phyloP scores from a whole-genome alignment of 2,888 invertebrate genomes.

The Lepidochrysops patricia region DNA sequence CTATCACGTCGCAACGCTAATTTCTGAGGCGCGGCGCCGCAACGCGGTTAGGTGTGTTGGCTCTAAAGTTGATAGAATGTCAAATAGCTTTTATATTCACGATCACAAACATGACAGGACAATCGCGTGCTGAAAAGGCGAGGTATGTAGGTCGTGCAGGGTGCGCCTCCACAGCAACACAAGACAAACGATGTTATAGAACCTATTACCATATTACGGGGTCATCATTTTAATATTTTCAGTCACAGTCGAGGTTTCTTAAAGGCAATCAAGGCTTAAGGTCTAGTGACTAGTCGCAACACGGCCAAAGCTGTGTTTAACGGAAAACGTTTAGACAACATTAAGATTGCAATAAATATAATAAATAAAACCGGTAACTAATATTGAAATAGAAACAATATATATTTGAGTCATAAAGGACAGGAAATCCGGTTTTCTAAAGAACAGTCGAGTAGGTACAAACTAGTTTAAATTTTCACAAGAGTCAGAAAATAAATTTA shows the following conservation, averaged over 20 bases:
- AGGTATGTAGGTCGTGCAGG: conserved; percentile 5
- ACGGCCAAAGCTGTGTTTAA: not conserved
- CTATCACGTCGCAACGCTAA: too few species aligned
- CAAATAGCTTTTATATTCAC: not conserved
- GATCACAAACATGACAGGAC: not conserved
- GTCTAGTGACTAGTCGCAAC: too few species aligned
- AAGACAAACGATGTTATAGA: conserved; percentile 2
- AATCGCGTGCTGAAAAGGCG: conserved; percentile 7
- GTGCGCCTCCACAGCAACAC: not conserved
- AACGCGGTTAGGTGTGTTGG: too few species aligned
- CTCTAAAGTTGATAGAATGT: not conserved
- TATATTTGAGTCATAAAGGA: not conserved
- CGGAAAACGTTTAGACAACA: not conserved
- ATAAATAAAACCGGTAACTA: not conserved
- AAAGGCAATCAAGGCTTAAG: not conserved
- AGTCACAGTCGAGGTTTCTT: not conserved
- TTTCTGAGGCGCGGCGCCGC: too few species aligned
- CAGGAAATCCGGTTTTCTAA: conserved; percentile 9
- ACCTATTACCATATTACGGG: not conserved
- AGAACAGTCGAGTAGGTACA: not conserved
- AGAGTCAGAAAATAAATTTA: conserved; percentile 4
- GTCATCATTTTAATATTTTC: not conserved
- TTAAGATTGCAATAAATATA: not conserved
- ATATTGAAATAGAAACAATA: not conserved
- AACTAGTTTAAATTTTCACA: conserved; percentile 9